phyloP scores from a whole-genome alignment of 2,113 vertebrate genomes.

The Peromyscus polionotus region DNA sequence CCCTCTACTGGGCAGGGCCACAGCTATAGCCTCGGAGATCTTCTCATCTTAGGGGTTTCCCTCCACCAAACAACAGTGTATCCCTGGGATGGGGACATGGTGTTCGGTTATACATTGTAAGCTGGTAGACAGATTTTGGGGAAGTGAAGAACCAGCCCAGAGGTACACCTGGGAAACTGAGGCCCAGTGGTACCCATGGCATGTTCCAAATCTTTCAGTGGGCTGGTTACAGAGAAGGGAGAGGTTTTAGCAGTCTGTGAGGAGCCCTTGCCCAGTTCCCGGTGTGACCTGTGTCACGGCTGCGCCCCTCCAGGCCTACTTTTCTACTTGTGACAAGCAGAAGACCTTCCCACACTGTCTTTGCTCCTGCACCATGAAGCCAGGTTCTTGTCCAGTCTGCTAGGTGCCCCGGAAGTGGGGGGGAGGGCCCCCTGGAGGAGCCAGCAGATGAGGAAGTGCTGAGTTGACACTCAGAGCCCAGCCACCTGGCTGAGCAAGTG shows the following conservation, averaged over 20 bases:
- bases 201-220: background rate
- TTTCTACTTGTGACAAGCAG: background rate
- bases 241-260: fast-evolving
- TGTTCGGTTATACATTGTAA: background rate
- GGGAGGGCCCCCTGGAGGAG: background rate
- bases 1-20: background rate
- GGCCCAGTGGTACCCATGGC: background rate
- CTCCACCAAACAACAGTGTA: background rate
- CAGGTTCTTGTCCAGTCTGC: background rate
- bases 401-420: background rate
- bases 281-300: background rate
- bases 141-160: background rate
- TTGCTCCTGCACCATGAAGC: background rate
- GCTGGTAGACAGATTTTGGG: background rate
- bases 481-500: slow-evolving; percentile 51
- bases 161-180: background rate
- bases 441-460: slow-evolving; percentile 45
- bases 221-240: background rate
- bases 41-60: background rate
- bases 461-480: slow-evolving; percentile 65
- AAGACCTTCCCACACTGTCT: background rate
- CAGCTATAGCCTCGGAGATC: background rate
- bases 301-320: background rate
- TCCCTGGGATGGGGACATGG: background rate
- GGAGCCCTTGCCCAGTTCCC: background rate